These are phyloP conservation scores for Rousettus madagascariensis DNA, from an alignment of 2,797 vertebrate species.

Conservation along the genomic window DNA sequence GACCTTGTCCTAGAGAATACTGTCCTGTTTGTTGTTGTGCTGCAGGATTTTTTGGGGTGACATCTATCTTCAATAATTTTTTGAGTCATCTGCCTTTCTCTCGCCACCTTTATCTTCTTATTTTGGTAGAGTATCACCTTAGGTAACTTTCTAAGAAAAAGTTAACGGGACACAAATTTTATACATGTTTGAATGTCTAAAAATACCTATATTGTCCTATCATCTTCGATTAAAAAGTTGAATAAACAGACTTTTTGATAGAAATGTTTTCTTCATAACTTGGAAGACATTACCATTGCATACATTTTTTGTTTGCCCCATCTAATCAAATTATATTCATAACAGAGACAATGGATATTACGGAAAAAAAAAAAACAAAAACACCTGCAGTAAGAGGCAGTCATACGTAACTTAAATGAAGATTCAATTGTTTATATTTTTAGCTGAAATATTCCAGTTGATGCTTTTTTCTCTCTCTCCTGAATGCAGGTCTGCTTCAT, in stretches of 20 bases:
- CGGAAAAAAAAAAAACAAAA: neutral
- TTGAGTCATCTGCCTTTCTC: neutral
- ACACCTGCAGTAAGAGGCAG: neutral
- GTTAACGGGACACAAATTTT: neutral
- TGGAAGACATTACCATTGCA: neutral
- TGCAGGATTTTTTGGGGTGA: neutral
- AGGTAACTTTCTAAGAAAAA: neutral
- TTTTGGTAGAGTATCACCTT: neutral
- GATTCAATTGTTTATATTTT: neutral
- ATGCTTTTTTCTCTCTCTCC: neutral
- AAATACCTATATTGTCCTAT: neutral
- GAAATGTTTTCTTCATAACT: neutral
- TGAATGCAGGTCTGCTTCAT: neutral
- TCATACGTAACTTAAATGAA: neutral
- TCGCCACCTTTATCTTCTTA: neutral
- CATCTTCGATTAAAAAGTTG: neutral
- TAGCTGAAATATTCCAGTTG: neutral
- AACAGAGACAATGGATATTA: neutral
- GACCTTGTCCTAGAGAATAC: neutral
- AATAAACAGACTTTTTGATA: neutral
- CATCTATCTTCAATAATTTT: neutral
- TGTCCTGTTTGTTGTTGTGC: rapidly evolving
- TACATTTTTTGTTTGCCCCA: neutral
- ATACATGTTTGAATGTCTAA: neutral
- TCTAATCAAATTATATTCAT: neutral